phyloP scores from a whole-genome alignment of 2,113 vertebrate species.

The Calypte anna region DNA sequence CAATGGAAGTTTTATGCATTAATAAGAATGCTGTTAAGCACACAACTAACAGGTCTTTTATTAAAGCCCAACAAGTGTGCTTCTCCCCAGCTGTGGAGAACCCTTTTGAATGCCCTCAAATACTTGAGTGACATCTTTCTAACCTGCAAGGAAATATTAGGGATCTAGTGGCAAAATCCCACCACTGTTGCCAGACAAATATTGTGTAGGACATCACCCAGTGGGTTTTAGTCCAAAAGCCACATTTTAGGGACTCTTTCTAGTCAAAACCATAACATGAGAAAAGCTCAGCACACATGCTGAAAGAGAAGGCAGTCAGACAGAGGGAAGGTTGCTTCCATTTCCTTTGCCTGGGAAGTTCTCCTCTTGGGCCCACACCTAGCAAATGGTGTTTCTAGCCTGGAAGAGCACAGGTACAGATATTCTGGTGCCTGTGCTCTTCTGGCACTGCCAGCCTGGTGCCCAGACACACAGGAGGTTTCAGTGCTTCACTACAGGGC shows the following conservation, averaged over 20 bases:
- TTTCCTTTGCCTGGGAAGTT: not conserved
- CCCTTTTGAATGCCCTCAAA: not conserved
- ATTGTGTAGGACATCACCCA: fast-evolving
- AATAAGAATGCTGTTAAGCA: conserved; percentile 12
- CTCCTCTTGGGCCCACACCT: not conserved
- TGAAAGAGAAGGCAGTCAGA: not conserved
- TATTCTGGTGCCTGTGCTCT: too few relatives aligned
- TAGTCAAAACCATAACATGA: not conserved
- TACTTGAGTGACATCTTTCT: not conserved
- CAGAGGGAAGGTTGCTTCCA: not conserved
- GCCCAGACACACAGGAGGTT: fast-evolving
- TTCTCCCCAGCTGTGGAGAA: not conserved
- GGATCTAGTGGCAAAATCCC: not conserved
- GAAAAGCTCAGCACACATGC: not conserved
- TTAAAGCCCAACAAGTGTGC: conserved; percentile 29
- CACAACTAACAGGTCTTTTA: not conserved
- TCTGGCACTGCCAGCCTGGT: not conserved
- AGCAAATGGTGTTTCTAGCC: not conserved
- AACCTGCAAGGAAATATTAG: not conserved
- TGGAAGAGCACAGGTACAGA: fast-evolving
- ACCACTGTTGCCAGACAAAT: not conserved
- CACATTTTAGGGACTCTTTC: not conserved
- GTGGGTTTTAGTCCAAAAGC: not conserved
- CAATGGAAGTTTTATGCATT: conserved; percentile 34
- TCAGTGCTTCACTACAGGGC: too few relatives aligned